These are phyloP conservation scores for Hirudinaria manillensis DNA, from an alignment of 2,888 invertebrate genomes.

Conservation along the genomic window DNA sequence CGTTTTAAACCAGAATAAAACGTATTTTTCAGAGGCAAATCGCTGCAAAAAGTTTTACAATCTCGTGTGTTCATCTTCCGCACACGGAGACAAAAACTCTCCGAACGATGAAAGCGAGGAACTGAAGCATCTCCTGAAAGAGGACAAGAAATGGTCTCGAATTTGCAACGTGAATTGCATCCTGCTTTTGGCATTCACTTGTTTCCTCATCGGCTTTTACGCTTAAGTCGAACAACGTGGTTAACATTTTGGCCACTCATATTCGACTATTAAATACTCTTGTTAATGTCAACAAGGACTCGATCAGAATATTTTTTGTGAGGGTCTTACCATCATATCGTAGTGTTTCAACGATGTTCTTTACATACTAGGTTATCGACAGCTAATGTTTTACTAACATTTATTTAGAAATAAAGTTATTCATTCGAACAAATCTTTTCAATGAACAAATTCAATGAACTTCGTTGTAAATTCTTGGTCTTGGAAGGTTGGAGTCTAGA, in stretches of 20 bases:
- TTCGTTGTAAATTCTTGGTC: too few relatives aligned
- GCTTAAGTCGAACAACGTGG: conserved; percentile 29
- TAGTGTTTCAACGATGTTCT: too few relatives aligned
- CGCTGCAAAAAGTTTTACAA: conserved; percentile 31
- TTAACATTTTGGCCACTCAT: not conserved
- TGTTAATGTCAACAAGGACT: not conserved
- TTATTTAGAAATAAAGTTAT: too few relatives aligned
- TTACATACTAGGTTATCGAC: too few relatives aligned
- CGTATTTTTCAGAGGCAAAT: not conserved
- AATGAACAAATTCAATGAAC: too few relatives aligned
- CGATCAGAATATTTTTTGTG: too few relatives aligned
- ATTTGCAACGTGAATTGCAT: conserved; percentile 43
- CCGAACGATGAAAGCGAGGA: conserved; percentile 41
- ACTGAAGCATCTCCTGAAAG: conserved; percentile 45
- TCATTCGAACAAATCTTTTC: too few relatives aligned
- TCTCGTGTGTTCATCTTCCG: conserved; percentile 45
- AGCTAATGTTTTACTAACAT: too few relatives aligned
- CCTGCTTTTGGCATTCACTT: conserved; percentile 41
- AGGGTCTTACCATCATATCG: too few relatives aligned
- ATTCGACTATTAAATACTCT: not conserved
- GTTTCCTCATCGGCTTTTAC: conserved; percentile 48
- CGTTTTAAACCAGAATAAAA: not conserved
- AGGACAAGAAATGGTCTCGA: conserved; percentile 40
- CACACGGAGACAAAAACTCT: conserved; percentile 39
- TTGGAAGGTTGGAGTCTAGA: too few relatives aligned